A percentile compares a stretch with the other conserved stretches of the same genome.
Evolutionary conservation across 2,113 vertebrate genomes (phyloP).

Genomic region (Trematocara nigrifrons): DNA sequence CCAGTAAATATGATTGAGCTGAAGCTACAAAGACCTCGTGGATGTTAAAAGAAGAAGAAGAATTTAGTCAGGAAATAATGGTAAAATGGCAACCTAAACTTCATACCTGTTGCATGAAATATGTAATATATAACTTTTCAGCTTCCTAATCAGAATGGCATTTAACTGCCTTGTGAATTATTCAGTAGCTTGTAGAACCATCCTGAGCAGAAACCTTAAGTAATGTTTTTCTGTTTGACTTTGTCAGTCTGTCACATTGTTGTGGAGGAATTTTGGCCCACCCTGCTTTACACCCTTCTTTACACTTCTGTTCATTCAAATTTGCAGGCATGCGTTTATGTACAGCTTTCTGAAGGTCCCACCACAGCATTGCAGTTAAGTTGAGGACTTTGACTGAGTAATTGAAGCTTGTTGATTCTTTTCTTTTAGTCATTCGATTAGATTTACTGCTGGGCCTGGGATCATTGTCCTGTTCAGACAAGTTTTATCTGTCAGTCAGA

Average conservation of each 20-base stretch:
- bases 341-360: background rate
- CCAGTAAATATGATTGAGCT: background rate
- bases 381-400: background rate
- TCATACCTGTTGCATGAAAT: background rate
- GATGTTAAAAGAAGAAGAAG: background rate
- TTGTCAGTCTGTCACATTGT: background rate
- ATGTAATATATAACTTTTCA: background rate
- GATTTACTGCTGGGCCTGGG: background rate
- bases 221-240: background rate
- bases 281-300: background rate
- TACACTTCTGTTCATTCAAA: background rate
- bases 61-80: background rate
- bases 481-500: background rate
- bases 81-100: background rate
- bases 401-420: background rate
- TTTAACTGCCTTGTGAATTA: background rate
- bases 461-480: background rate
- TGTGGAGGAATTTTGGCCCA: background rate
- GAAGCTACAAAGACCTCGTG: background rate
- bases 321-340: background rate
- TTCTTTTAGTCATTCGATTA: background rate
- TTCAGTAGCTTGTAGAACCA: background rate
- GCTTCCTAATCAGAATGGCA: background rate
- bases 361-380: background rate
- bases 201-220: background rate